Percentiles rank a stretch among this genome's conserved stretches.
phyloP scores from a whole-genome alignment of 2,113 vertebrate species.

The Okapia johnstoni region DNA sequence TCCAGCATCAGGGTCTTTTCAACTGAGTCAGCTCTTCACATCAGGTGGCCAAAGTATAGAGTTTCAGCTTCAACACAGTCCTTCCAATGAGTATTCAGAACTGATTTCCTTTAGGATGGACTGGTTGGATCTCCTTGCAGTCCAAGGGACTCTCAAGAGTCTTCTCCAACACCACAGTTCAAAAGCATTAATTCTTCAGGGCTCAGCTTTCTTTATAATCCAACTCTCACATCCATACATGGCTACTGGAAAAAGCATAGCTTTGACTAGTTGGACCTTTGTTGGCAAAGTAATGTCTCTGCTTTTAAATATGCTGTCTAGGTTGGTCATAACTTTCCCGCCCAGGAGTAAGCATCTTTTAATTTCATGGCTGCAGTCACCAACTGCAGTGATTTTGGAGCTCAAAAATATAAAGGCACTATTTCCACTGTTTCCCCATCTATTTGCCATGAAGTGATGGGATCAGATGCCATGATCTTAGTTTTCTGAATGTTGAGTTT shows the following conservation, averaged over 20 bases:
- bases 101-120: background rate
- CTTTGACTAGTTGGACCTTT: background rate
- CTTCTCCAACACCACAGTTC: background rate
- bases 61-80: background rate
- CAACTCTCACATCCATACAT: background rate
- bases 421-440: background rate
- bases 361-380: background rate
- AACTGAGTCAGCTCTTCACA: background rate
- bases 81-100: background rate
- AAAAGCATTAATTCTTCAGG: background rate
- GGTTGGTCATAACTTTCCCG: background rate
- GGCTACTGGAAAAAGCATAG: background rate
- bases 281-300: background rate
- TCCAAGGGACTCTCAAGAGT: background rate
- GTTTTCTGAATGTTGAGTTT: background rate
- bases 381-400: background rate
- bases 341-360: background rate
- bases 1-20: background rate
- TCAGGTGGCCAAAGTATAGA: background rate
- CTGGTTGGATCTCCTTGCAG: background rate
- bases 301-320: background rate
- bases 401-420: background rate
- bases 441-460: background rate
- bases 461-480: background rate
- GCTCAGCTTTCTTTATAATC: background rate